Evolutionary conservation across 2,888 invertebrate species (phyloP), one percentile per base, ranked within the genome.

Genomic region (Calameuta filiformis): DNA sequence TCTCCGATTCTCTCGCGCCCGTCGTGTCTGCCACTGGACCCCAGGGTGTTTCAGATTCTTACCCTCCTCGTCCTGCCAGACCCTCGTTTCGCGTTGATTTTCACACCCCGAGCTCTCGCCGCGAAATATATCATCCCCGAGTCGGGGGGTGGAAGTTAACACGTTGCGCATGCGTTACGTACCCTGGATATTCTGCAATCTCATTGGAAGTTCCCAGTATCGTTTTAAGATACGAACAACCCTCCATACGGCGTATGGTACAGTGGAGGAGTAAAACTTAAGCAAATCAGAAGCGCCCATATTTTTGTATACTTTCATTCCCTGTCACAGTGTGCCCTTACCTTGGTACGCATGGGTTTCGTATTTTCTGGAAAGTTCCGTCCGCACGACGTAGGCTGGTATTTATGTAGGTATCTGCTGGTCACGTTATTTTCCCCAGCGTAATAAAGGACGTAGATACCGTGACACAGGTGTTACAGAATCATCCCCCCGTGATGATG

Each of bases 21-120:
- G 23, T 9, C 23, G 56, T 23, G 23, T 56, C 56, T 56, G 56
- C 56, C 56, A 56, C 56, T 56, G 56, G 56, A 56, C 73, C 79
- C 80, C 79, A 77, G 80, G 79, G 83, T 84, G 82, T 82, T 87
- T 83, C 84, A 83, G 84, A 81, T 83, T 85, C 87, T 87, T 85
- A 81, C 87, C 84, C 87, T 83, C 82, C 77, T 77, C 77, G 56
- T 56, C 56, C 23, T 15, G 23, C 56, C 23, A 56, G 56, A 56
- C 23, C 56, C 56, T 56, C 81, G 75, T 81, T 80, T 77, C 79
- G 78, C 80, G 81, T 85, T 89, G 88, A 88, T 90, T 90, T 90
- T 90, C 90, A 89, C 90, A 89, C 90, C 89, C 90, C 86, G 86
- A 85, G 74, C 74, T 84, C 87, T 82, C 77, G 73, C 83, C 83